Percentiles rank a stretch among this genome's conserved stretches.
Evolutionary conservation across 2,113 vertebrate species (phyloP).

Genomic region (Prionailurus bengalensis): DNA sequence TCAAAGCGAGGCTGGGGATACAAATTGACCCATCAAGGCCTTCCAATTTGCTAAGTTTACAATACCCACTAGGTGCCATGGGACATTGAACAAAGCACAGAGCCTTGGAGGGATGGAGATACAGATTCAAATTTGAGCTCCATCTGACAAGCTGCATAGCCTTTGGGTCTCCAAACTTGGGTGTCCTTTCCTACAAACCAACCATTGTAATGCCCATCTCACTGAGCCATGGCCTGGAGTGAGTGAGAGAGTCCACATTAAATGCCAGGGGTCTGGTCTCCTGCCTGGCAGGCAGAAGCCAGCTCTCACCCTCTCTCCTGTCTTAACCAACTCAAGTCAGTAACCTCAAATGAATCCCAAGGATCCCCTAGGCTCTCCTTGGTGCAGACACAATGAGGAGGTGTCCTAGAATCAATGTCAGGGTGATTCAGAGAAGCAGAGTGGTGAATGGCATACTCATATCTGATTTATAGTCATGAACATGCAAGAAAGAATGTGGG

Average conservation of each 20-base stretch:
- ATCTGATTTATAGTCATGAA: constrained; percentile 76
- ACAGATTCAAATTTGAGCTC: background rate
- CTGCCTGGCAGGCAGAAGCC: background rate
- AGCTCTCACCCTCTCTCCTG: background rate
- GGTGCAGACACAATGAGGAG: constrained; percentile 43
- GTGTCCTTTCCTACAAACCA: background rate
- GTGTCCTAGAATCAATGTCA: constrained; percentile 37
- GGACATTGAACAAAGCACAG: background rate
- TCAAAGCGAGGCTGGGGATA: background rate
- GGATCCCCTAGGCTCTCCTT: background rate
- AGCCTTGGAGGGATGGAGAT: background rate
- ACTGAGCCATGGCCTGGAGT: background rate
- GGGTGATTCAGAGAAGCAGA: constrained; percentile 63
- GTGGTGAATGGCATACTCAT: constrained; percentile 52
- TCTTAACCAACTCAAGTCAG: background rate
- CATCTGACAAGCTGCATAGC: background rate
- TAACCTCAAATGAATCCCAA: constrained; percentile 12
- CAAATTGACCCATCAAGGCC: too few relatives aligned
- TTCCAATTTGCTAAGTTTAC: background rate
- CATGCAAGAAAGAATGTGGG: constrained; percentile 69
- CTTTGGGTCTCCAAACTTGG: background rate
- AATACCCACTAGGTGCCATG: background rate
- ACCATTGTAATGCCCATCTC: background rate
- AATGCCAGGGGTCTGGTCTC: background rate
- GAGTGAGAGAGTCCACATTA: background rate